phyloP scores from a whole-genome alignment of 2,113 vertebrate genomes.

The Sisor rabdophorus region DNA sequence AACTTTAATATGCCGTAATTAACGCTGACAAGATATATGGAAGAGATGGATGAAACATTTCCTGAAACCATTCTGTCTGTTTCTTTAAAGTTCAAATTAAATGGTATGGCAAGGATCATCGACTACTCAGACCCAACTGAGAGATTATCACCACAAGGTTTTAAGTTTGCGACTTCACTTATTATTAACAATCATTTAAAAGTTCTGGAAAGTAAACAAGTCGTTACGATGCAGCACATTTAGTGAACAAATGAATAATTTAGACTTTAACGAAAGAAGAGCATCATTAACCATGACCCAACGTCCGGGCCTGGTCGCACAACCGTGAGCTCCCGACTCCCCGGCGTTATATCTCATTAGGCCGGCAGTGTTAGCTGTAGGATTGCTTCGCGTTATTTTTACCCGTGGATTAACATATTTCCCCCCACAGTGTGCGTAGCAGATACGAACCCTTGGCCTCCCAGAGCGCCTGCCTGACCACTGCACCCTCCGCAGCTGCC shows the following conservation, averaged over 20 bases:
- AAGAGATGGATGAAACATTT: slow-evolving; percentile 51
- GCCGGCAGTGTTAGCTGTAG: slow-evolving; percentile 37
- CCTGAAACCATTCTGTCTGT: slow-evolving; percentile 34
- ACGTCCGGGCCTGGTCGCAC: slow-evolving; percentile 8
- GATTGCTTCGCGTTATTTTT: slow-evolving; percentile 45
- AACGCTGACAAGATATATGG: slow-evolving; percentile 47
- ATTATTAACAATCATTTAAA: slow-evolving; percentile 16
- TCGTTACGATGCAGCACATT: slow-evolving; percentile 20
- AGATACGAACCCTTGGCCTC: slow-evolving; percentile 39
- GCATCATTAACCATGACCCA: slow-evolving; percentile 36
- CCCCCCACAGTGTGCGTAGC: slow-evolving; percentile 32
- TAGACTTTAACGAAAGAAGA: slow-evolving; percentile 12
- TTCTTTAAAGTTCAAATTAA: slow-evolving; percentile 36
- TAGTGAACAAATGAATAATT: slow-evolving; percentile 35
- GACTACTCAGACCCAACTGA: not conserved
- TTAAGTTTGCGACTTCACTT: not conserved
- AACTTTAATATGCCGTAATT: slow-evolving; percentile 52
- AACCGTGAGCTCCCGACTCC: slow-evolving; percentile 10
- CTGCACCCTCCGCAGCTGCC: slow-evolving; percentile 68
- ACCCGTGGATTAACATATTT: slow-evolving; percentile 41
- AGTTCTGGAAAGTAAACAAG: slow-evolving; percentile 15
- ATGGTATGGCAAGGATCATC: slow-evolving; percentile 24
- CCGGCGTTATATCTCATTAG: slow-evolving; percentile 46
- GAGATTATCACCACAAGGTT: slow-evolving; percentile 3
- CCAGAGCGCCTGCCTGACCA: slow-evolving; percentile 48